Evolutionary conservation across 2,888 invertebrate species (phyloP), one percentile per base, ranked within the genome.

Genomic region (Macrosiphum euphorbiae): DNA sequence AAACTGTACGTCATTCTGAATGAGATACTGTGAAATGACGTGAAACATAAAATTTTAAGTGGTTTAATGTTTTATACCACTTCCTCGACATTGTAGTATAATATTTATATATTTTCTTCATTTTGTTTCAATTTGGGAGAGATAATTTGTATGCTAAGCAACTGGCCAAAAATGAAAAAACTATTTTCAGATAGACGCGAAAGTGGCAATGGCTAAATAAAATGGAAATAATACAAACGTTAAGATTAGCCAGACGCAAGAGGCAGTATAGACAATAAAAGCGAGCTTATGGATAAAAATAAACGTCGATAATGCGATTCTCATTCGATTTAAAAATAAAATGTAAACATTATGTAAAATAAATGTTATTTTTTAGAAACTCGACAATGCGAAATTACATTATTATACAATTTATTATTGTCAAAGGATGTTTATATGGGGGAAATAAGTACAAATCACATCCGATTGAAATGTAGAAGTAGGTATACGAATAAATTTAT

Each of bases 281-380:
- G n/a, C n/a, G 26, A 50, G 28, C 84, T 85, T 91, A 86, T 47
- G n/a, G 44, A 86, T 91, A 61, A 86, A 92, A 86, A 28, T n/a
- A 85, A 91, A 85, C 44, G 50, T 86, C 35, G 58, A 86, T 35
- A 86, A 86, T 55, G 85, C 44, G 47, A 55, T 86, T 58, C 61
- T 61, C 61, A 2, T 87, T 87, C 47, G 87, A 50, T 92, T 87
- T 61, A 55, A 44, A 35, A 86, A 55, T 2, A 26, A 50, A 87
- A 87, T 67, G 50, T 44, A 88, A 88, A 88, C 78, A 55, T 78
- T 92, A 92, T 78, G 92, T 44, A 52, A 88, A 88, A 88, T 92
- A 92, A 92, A 92, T 92, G 52, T 92, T n/a, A 88, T 88, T 78
- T 92, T 86, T 58, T 58, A 47, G 24, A 47, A 24, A 3, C 50